These are phyloP conservation scores for Hirudinaria manillensis DNA, from an alignment of 2,888 invertebrate genomes.

Conservation along the genomic window DNA sequence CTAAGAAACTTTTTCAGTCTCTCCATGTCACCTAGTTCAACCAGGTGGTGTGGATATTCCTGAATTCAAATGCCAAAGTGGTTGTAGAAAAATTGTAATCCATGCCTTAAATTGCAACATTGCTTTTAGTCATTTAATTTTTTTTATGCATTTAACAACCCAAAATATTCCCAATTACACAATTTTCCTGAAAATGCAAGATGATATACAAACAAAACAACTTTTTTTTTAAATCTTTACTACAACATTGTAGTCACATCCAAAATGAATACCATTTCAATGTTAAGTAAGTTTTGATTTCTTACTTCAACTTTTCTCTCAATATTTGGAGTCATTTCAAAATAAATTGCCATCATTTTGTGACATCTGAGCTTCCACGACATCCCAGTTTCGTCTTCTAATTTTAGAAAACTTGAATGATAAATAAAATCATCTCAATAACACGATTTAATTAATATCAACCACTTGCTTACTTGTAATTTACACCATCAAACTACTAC, in stretches of 20 bases:
- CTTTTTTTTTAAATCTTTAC: no score
- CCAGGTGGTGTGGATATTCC: conserved; percentile 39
- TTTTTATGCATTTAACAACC: not conserved
- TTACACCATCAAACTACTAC: conserved; percentile 9
- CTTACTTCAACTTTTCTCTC: conserved; percentile 48
- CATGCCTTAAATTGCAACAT: no score
- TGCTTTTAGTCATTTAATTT: not conserved
- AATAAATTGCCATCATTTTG: conserved; percentile 49
- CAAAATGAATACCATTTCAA: no score
- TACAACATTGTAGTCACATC: no score
- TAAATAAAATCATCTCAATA: not conserved
- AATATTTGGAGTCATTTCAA: conserved; percentile 39
- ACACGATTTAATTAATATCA: not conserved
- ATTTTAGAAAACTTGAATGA: not conserved
- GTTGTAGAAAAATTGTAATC: no score
- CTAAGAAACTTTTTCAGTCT: conserved; percentile 36
- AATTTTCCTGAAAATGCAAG: no score
- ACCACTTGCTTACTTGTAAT: not conserved
- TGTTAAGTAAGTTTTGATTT: not conserved
- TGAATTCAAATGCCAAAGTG: not conserved
- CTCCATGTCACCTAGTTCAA: conserved; percentile 32
- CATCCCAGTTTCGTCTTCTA: not conserved
- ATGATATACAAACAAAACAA: no score
- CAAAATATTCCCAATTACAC: no score
- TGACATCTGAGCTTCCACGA: conserved; percentile 47